Conservation (phyloP, 2,888 invertebrate species). For the Drosophila histrio region DNA sequence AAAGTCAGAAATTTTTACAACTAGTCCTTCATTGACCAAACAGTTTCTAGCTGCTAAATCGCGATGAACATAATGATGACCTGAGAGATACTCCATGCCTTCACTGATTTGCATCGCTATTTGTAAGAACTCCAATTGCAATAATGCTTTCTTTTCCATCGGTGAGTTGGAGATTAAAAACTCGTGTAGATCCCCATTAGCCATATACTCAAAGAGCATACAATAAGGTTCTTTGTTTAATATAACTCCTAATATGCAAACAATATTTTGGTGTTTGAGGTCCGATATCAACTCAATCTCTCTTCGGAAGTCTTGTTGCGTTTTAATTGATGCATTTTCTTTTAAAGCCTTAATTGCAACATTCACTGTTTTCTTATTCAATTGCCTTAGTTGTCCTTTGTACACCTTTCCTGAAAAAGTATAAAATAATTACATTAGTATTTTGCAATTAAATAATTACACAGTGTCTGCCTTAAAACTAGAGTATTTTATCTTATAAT, state of each 20-base stretch:
- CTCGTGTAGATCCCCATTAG: constrained; percentile 98
- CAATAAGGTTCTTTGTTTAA: constrained; percentile 95
- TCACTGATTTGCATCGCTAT: constrained; percentile 94
- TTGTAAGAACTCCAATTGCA: constrained; percentile 94
- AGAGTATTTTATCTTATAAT: too few relatives aligned
- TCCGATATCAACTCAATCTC: constrained; percentile 98
- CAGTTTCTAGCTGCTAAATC: constrained; percentile 98
- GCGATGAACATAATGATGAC: constrained; percentile 97
- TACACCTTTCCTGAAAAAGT: constrained; percentile 89
- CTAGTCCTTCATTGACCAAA: constrained; percentile 96
- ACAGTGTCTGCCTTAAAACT: neutral
- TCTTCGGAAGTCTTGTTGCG: constrained; percentile 95
- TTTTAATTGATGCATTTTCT: constrained; percentile 95
- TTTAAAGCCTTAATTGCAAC: constrained; percentile 97
- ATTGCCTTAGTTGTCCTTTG: constrained; percentile 93
- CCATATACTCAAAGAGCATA: constrained; percentile 99
- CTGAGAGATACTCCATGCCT: constrained; percentile 94
- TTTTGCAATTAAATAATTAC: neutral
- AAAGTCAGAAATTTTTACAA: constrained; percentile 98
- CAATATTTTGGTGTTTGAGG: constrained; percentile 97
- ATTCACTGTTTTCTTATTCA: constrained; percentile 88
- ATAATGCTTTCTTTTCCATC: constrained; percentile 90
- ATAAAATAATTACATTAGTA: neutral
- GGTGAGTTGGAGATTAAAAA: constrained; percentile 96
- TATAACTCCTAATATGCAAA: constrained; percentile 96